phyloP scores from a whole-genome alignment of 2,888 invertebrate species.

The Mesoligia furuncula region DNA sequence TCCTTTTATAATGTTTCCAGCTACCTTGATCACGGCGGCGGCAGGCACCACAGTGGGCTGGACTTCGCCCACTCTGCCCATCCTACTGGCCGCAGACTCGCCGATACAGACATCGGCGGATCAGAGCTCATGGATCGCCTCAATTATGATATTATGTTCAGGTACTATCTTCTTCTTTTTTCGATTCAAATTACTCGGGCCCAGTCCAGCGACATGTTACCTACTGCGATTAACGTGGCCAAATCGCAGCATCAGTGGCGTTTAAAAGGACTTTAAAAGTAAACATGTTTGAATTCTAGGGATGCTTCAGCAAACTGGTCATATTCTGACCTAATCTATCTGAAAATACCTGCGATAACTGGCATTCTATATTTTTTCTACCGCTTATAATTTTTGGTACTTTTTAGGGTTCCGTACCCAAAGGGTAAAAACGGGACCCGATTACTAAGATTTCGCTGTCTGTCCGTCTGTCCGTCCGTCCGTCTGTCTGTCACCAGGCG shows the following conservation, averaged over 20 bases:
- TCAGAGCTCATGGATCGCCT: constrained; percentile 92
- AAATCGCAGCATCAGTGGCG: not conserved
- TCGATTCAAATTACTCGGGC: not conserved
- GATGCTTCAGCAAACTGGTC: not conserved
- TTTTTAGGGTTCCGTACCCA: too few relatives aligned
- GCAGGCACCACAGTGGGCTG: constrained; percentile 90
- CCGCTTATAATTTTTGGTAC: not conserved
- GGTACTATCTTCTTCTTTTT: constrained; percentile 70
- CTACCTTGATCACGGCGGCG: constrained; percentile 88
- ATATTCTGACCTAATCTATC: not conserved
- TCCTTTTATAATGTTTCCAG: constrained; percentile 73
- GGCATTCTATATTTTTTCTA: not conserved
- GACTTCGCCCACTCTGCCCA: constrained; percentile 91
- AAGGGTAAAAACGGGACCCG: too few relatives aligned
- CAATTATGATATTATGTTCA: constrained; percentile 91
- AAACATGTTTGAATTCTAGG: not conserved
- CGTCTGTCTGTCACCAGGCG: too few relatives aligned
- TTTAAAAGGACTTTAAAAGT: not conserved
- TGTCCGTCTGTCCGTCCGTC: too few relatives aligned
- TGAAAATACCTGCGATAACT: too few relatives aligned
- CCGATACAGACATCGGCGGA: constrained; percentile 89
- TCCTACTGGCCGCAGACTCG: constrained; percentile 85
- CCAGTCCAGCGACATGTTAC: not conserved
- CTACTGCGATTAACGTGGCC: not conserved
- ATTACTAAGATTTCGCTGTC: too few relatives aligned